phyloP scores from a whole-genome alignment of 2,888 invertebrate species.

The Pristionchus fissidentatus region DNA sequence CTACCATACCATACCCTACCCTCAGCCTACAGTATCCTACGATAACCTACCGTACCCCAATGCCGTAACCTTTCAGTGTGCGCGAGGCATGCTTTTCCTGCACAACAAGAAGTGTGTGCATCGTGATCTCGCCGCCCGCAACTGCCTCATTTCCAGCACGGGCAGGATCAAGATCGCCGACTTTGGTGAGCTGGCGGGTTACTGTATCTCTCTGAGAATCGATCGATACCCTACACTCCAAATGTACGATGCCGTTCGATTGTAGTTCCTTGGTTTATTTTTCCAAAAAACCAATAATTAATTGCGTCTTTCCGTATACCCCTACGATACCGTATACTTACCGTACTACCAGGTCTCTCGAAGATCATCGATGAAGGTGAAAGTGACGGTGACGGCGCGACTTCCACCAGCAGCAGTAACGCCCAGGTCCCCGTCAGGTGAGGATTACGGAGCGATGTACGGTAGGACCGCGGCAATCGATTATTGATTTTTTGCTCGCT shows the following conservation, averaged over 20 bases:
- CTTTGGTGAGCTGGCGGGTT: slow-evolving; percentile 55
- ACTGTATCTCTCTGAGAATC: not conserved
- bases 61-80: slow-evolving; percentile 77
- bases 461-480: not conserved
- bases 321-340: no score
- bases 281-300: no score
- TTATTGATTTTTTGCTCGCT: not conserved
- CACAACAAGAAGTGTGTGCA: slow-evolving; percentile 88
- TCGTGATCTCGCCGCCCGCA: slow-evolving; percentile 88
- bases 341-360: slow-evolving; percentile 23
- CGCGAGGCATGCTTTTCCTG: slow-evolving; percentile 87
- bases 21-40: no score
- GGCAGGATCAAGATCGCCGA: slow-evolving; percentile 59
- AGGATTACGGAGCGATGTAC: not conserved
- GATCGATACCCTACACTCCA: no score
- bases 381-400: not conserved
- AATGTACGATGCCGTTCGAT: no score
- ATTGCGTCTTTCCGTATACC: no score
- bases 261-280: no score
- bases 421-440: slow-evolving; percentile 27
- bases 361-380: not conserved
- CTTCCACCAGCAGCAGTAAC: not conserved
- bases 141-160: slow-evolving; percentile 81
- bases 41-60: not conserved
- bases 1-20: no score